Evolutionary conservation across 2,888 invertebrate genomes (phyloP).

Genomic region (Pristionchus exspectatus): DNA sequence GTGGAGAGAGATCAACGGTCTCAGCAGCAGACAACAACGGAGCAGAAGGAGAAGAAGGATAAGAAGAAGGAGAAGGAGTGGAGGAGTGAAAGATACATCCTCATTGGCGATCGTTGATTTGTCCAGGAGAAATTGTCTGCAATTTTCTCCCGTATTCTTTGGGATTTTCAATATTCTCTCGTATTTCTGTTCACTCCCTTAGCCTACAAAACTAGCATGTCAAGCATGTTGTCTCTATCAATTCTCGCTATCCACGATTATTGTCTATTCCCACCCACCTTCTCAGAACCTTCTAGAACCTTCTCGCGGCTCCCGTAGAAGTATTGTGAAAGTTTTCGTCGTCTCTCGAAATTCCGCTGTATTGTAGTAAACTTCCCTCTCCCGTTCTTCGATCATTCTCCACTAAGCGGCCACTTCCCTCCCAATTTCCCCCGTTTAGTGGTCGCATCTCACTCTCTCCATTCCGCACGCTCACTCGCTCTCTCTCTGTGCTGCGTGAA

Average conservation of each 20-base stretch:
- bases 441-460: neutral
- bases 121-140: too few relatives aligned
- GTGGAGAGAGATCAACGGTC: too few relatives aligned
- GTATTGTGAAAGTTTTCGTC: neutral
- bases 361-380: neutral
- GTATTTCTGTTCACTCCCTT: too few relatives aligned
- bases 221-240: too few relatives aligned
- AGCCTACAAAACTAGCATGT: too few relatives aligned
- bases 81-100: too few relatives aligned
- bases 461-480: neutral
- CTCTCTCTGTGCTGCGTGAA: neutral
- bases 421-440: neutral
- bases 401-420: neutral
- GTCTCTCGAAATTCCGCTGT: neutral
- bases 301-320: neutral
- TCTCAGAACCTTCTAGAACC: conserved; percentile 6
- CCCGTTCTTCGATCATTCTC: neutral
- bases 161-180: too few relatives aligned
- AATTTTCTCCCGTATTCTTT: too few relatives aligned
- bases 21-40: too few relatives aligned
- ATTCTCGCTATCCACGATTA: neutral
- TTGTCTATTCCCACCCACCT: neutral
- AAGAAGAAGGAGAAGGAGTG: too few relatives aligned
- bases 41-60: too few relatives aligned
- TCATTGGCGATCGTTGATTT: too few relatives aligned